These are phyloP conservation scores for Zaprionus africanus DNA, from an alignment of 1,140 invertebrate genomes.

Conservation along the genomic window DNA sequence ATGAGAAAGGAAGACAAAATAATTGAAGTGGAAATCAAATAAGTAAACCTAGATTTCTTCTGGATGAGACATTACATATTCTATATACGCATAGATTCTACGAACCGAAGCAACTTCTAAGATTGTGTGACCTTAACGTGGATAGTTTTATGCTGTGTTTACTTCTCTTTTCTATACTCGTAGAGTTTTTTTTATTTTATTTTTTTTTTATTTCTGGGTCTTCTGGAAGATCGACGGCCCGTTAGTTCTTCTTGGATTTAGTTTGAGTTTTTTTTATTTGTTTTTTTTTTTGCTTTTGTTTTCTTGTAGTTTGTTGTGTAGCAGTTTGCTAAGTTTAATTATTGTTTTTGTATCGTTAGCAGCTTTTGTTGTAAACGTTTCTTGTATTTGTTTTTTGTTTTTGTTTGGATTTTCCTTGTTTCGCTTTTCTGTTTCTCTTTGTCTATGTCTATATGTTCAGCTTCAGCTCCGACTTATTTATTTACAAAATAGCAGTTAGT, in stretches of 20 bases:
- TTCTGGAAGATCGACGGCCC: conserved; percentile 41
- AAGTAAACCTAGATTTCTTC: conserved; percentile 30
- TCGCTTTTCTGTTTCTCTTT: conserved; percentile 45
- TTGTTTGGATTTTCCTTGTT: conserved; percentile 38
- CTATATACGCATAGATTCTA: conserved; percentile 30
- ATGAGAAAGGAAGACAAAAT: conserved; percentile 55
- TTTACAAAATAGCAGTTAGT: conserved; percentile 78
- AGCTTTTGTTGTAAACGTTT: conserved; percentile 69
- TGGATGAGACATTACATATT: conserved; percentile 32
- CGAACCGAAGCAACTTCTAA: conserved; percentile 46
- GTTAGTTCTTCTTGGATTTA: conserved; percentile 26
- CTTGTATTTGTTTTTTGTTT: conserved; percentile 50
- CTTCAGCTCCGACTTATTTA: conserved; percentile 75
- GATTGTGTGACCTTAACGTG: conserved; percentile 34
- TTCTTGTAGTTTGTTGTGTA: conserved; percentile 48
- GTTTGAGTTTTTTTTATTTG: conserved; percentile 29
- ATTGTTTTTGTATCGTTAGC: conserved; percentile 83
- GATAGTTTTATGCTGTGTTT: conserved; percentile 32
- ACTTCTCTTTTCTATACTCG: conserved; percentile 18
- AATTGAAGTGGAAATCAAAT: conserved; percentile 43
- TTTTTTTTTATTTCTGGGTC: conserved; percentile 8
- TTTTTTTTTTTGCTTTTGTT: conserved; percentile 14
- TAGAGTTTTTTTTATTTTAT: conserved; percentile 1
- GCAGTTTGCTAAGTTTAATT: conserved; percentile 77
- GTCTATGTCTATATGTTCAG: conserved; percentile 75